phyloP scores from a whole-genome alignment of 2,797 vertebrate species.

The Tapera naevia region DNA sequence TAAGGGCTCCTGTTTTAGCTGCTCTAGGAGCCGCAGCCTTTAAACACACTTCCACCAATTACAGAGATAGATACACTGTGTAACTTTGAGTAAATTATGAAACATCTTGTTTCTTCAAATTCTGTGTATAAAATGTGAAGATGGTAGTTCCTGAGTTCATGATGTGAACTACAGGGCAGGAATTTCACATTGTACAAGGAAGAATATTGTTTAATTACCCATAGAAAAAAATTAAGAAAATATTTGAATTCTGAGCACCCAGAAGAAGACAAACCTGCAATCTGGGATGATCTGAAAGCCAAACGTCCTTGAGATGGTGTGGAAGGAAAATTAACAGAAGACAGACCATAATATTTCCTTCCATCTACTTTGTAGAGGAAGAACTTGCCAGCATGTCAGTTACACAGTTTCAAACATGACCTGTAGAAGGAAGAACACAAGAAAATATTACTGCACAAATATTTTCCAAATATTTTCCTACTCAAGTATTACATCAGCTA shows the following conservation, averaged over 20 bases:
- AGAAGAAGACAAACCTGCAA: background rate
- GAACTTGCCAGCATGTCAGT: background rate
- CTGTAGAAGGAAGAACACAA: background rate
- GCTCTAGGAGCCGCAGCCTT: background rate
- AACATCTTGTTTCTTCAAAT: background rate
- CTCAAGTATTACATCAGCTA: background rate
- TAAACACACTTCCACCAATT: background rate
- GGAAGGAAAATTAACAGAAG: background rate
- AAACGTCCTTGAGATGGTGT: background rate
- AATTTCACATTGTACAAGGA: background rate
- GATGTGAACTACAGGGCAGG: background rate
- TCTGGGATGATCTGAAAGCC: background rate
- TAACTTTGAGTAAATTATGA: background rate
- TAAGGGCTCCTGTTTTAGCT: background rate
- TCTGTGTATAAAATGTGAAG: background rate
- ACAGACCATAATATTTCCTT: background rate
- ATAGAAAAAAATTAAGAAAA: background rate
- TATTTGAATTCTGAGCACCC: background rate
- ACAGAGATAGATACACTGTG: background rate
- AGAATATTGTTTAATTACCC: background rate
- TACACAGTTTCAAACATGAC: background rate
- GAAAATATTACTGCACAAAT: background rate
- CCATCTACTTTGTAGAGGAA: background rate
- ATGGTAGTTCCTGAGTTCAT: background rate
- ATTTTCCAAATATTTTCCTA: background rate